Conservation (phyloP, 2,888 invertebrate species). For the Spilosoma lubricipeda region DNA sequence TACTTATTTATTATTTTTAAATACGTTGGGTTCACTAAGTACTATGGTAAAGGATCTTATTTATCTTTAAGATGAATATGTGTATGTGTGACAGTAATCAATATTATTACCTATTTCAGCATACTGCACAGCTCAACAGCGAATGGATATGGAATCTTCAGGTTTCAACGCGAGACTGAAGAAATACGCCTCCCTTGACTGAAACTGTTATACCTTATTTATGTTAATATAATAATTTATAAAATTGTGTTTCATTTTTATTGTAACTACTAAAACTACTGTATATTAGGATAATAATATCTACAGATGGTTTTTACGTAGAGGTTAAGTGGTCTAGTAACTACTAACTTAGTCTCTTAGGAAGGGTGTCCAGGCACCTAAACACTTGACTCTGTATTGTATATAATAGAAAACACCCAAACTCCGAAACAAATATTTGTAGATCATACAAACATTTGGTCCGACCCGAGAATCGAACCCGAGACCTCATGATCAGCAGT, state of each 20-base stretch:
- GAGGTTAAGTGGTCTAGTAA: too few relatives aligned
- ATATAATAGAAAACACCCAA: too few relatives aligned
- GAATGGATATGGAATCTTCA: conserved; percentile 63
- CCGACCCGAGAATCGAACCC: too few relatives aligned
- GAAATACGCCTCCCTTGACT: conserved; percentile 45
- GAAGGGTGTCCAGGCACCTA: neutral
- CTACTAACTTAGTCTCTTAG: neutral
- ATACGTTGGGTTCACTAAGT: neutral
- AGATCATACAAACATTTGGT: too few relatives aligned
- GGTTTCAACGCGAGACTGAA: conserved; percentile 66
- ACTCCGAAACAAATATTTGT: too few relatives aligned
- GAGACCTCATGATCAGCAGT: too few relatives aligned
- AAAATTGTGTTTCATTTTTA: neutral
- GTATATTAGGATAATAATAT: neutral
- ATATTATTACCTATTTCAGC: conserved; percentile 59
- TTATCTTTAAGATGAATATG: neutral
- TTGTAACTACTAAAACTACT: too few relatives aligned
- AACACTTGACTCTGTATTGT: neutral
- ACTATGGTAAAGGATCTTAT: neutral
- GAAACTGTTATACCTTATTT: neutral
- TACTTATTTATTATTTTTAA: too few relatives aligned
- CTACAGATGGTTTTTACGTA: too few relatives aligned
- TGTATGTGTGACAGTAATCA: neutral
- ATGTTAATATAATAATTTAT: neutral
- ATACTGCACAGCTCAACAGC: conserved; percentile 77